Evolutionary conservation across 1,140 invertebrate genomes (phyloP).

Genomic region (Eufriesea mexicana): DNA sequence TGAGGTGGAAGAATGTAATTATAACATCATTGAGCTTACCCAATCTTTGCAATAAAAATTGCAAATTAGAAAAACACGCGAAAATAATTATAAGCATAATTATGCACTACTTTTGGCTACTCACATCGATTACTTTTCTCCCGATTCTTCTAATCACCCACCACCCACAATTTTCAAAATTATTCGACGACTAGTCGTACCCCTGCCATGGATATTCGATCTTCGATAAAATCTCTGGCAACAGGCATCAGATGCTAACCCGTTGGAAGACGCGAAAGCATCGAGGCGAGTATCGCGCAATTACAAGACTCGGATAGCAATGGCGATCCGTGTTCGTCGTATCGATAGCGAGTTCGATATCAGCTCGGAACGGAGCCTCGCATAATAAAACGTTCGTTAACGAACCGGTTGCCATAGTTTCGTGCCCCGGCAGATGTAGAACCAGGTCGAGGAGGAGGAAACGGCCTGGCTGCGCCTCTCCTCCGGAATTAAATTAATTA

Average conservation of each 20-base stretch:
- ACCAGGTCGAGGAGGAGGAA: constrained; percentile 46
- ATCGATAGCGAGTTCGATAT: constrained; percentile 8
- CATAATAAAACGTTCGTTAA: constrained; percentile 46
- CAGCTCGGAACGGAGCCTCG: not conserved
- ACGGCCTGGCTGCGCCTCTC: not conserved
- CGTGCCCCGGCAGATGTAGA: constrained; percentile 53
- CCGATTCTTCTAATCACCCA: too few species aligned
- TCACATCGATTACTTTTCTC: too few species aligned
- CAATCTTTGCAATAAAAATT: too few species aligned
- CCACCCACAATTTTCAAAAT: not conserved
- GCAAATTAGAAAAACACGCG: too few species aligned
- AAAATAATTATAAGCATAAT: too few species aligned
- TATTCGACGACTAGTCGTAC: not conserved
- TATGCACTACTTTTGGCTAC: too few species aligned
- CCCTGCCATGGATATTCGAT: too few species aligned
- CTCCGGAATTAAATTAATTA: constrained; percentile 47
- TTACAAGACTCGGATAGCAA: not conserved
- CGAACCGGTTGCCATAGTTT: constrained; percentile 43
- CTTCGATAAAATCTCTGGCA: not conserved
- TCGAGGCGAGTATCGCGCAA: not conserved
- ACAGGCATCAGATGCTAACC: not conserved
- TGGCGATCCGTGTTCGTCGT: not conserved
- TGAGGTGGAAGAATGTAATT: too few species aligned
- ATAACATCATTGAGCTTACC: too few species aligned
- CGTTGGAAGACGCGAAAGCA: not conserved